Base-by-base conservation (phyloP, 2,113 vertebrate genomes). In the Mastomys natalensis region DNA sequence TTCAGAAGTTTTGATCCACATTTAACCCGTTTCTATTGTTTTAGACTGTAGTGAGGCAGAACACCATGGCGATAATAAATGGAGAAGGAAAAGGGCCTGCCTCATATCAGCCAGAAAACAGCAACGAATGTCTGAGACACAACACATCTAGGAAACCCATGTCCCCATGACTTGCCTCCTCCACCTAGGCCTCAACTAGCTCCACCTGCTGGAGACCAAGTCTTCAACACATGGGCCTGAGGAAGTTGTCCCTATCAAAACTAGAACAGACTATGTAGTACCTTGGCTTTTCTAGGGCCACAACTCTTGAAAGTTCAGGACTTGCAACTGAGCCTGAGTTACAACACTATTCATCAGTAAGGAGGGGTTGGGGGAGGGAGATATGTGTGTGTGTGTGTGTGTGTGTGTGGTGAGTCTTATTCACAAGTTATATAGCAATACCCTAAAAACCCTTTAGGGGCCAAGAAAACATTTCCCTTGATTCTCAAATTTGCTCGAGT, bases 401-500 rank as follows among this genome's bases (percentile, higher is more conserved):
- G 51, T 51, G 51, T 51, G 51, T 51, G 51, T 51, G 51, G 10
- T 51, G 48, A 51, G 48, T 51, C 51, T 51, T 51, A 51, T 51
- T 90, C 94, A 90, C 13, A 87, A 89, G 16, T 73, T 66, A 70
- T 40, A 26, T 37, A 82, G 40, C 55, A 94, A 37, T 87, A 73
- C 89, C 62, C 22, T 89, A 77, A 64, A 73, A 55, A 40, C 95
- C 8, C 37, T 62, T 58, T 88, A 91, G 37, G n/a, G 51, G 1
- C 3, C 34, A 81, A 73, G 40, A 90, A 94, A 80, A 70, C 16
- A 45, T 94, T 91, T 19, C 10, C 90, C 29, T 95, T 16, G 0
- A 58, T 22, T 62, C 37, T 13, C 29, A 87, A 13, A 45, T 77
- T 87, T 92, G 9, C 22, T 51, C 40, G 92, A 53, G 48, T 68